Base-by-base conservation (phyloP, 1,140 invertebrate species). In the Augochlora pura region DNA sequence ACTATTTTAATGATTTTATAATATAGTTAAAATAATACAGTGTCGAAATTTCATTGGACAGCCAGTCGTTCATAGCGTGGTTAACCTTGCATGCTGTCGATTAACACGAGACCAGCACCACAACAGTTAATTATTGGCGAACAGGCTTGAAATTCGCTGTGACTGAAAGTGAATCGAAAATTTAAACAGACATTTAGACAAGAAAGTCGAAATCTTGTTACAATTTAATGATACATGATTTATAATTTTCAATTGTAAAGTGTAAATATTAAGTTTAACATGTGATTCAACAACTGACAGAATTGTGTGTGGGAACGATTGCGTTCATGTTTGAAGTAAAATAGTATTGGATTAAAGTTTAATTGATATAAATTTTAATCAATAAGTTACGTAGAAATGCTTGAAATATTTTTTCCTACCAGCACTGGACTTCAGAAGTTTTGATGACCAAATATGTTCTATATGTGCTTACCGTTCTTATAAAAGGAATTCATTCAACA, bases 401-500 rank as follows among this genome's bases (percentile, higher is more conserved):
- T 14, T 2, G 14, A 12, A 46, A 46, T 46, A 12, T 46, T 12
- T 42, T 46, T 46, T 14, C 42, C 12, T 2, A 14, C 3, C 14
- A 14, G 2, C 9, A 14, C 42, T 46, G 42, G 42, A 46, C 14
- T 46, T 46, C 42, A 46, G 42, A 46, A 14, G 14, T 46, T 46
- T 46, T 46, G 42, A 6, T 68, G 32, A 21, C 18, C 62, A 74
- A 27, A 32, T 23, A 1, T 46, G 27, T 75, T 59, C 18, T 10
- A 0, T 10, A 25, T 32, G 59, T 9, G 0, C 57, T 21, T 7
- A 38, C 18, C 62, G 3, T 62, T 62, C 49, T 62, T 49, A 49
- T 69, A 46, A 38, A 38, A 54, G 25, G 23, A 64, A 71, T 67
- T 82, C 52, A 70, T 60, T 71, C 23, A 86, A 89, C 91, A 97